Evolutionary conservation across 2,888 invertebrate species (phyloP).

Genomic region (Gari tellinella): DNA sequence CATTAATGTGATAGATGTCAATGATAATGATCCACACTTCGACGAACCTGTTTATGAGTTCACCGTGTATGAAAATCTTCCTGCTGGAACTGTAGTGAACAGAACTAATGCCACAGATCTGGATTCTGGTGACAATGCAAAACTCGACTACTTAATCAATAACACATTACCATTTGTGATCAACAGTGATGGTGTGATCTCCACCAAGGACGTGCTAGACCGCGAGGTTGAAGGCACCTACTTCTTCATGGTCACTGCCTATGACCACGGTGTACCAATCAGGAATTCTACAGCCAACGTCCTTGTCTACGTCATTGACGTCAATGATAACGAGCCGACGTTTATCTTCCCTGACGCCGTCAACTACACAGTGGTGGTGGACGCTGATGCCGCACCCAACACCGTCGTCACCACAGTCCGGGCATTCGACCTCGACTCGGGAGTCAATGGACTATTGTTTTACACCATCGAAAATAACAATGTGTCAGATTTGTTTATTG

Average conservation of each 20-base stretch:
- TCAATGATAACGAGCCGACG: slow-evolving; percentile 71
- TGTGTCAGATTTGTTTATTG: slow-evolving; percentile 50
- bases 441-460: slow-evolving; percentile 55
- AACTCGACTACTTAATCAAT: slow-evolving; percentile 45
- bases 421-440: slow-evolving; percentile 63
- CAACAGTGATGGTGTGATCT: slow-evolving; percentile 60
- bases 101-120: slow-evolving; percentile 48
- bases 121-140: slow-evolving; percentile 69
- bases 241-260: slow-evolving; percentile 64
- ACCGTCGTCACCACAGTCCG: slow-evolving; percentile 55
- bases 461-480: slow-evolving; percentile 56
- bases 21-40: slow-evolving; percentile 65
- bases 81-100: slow-evolving; percentile 47
- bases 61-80: slow-evolving; percentile 54
- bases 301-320: slow-evolving; percentile 64
- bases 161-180: slow-evolving; percentile 63
- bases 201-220: slow-evolving; percentile 62
- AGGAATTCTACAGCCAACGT: slow-evolving; percentile 64
- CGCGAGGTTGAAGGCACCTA: slow-evolving; percentile 66
- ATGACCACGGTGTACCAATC: slow-evolving; percentile 68
- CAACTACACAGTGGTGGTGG: slow-evolving; percentile 67
- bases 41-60: slow-evolving; percentile 49
- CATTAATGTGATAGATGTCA: slow-evolving; percentile 56
- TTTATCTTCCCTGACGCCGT: slow-evolving; percentile 72
- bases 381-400: slow-evolving; percentile 52